Evolutionary conservation across 2,888 invertebrate genomes (phyloP), one percentile per base, ranked within the genome.

Genomic region (Clusia tigrina): DNA sequence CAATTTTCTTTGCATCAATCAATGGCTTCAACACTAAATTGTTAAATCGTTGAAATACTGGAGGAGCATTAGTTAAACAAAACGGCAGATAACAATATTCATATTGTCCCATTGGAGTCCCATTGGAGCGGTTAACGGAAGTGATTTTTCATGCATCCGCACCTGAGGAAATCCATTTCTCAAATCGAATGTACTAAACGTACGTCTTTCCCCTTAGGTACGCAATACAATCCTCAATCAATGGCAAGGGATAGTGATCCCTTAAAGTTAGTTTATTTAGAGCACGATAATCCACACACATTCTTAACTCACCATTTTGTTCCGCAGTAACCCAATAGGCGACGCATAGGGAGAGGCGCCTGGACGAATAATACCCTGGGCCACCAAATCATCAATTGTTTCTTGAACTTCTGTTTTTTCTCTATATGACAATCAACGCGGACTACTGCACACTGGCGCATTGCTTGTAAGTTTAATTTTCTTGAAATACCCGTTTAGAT

Each of bases 1-100:
- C 48, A 6, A 60, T 54, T 37, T 54, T 54, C 2, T 56, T 58
- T 0, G 37, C 22, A 15, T 32, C 17, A 42, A 66, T 56, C 3
- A 66, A 61, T 20, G 58, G 61, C 6, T 38, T 52, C 9, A 65
- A 53, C 20, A 55, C 54, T 46, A 58, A 15, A 17, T 53, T 25
- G 10, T 58, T 54, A 55, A 52, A 65, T 20, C 62, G 59, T 15
- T 64, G 62, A 56, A 66, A 66, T 12, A 64, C 32, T 10, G 63
- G 58, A 5, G 66, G 63, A 18, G 57, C 63, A 38, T 62, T 62
- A 26, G 59, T 63, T 12, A 42, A 52, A 5, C 52, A 18, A 24
- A 52, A 52, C 12, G 52, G 52, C 52, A 52, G 12, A 52, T 22
- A 22, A 20, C 5, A 5, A n/a, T 52, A 52, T 52, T 52, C 52